These are phyloP conservation scores for Empis livida DNA, from an alignment of 2,888 invertebrate genomes.

Conservation along the genomic window DNA sequence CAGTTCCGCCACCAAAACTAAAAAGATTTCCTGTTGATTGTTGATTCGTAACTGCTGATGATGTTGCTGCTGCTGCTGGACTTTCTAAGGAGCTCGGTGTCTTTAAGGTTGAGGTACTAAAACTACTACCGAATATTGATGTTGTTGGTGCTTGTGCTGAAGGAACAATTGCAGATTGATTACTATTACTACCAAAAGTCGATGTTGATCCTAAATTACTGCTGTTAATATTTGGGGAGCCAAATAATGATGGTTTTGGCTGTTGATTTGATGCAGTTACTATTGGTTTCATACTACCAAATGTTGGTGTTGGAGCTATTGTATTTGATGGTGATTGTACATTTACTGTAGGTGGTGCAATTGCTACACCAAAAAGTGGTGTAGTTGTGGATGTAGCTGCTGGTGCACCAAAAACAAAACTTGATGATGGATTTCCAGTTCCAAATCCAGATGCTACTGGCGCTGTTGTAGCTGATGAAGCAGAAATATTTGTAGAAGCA, in stretches of 20 bases:
- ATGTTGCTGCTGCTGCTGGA: conserved; percentile 3
- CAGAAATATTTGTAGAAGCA: conserved; percentile 4
- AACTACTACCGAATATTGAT: too few relatives aligned
- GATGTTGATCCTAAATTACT: neutral
- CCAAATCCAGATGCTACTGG: conserved; percentile 4
- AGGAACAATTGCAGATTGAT: neutral
- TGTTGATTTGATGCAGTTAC: neutral
- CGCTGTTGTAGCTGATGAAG: conserved; percentile 1
- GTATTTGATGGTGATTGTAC: conserved; percentile 2
- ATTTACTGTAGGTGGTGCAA: neutral
- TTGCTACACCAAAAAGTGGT: conserved; percentile 11
- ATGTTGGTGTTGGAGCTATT: conserved; percentile 7
- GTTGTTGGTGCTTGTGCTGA: neutral
- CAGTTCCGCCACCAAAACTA: conserved; percentile 6
- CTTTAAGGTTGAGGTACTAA: neutral
- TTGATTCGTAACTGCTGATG: neutral
- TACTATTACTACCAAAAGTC: neutral
- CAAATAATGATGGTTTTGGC: neutral
- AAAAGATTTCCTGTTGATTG: conserved; percentile 4
- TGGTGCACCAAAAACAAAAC: conserved; percentile 8
- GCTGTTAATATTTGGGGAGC: neutral
- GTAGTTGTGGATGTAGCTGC: conserved; percentile 7
- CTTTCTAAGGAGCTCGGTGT: neutral
- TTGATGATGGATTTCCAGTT: neutral
- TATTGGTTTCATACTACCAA: conserved; percentile 11